Conservation (phyloP, 1,140 invertebrate species). For the Colletes gigas region DNA sequence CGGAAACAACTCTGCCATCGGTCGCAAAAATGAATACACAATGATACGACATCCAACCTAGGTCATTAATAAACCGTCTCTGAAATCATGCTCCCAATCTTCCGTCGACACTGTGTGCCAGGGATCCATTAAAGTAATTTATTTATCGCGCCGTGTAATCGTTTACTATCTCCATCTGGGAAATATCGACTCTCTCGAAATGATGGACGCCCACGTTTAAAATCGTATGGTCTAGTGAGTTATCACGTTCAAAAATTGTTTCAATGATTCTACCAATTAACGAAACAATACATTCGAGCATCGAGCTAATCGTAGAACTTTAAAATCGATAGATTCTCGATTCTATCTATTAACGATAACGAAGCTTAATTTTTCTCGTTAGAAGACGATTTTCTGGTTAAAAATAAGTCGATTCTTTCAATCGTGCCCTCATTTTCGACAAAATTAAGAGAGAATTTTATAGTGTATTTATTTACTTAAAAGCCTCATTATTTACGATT, state of each 20-base stretch:
- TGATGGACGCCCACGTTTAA: background rate
- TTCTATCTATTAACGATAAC: too few species aligned
- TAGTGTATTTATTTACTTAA: too few species aligned
- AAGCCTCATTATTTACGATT: too few species aligned
- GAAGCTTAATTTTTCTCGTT: too few species aligned
- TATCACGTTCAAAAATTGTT: slow-evolving; percentile 18
- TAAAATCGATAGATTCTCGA: too few species aligned
- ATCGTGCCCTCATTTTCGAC: too few species aligned
- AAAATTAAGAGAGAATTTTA: too few species aligned
- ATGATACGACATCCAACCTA: background rate
- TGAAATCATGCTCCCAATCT: slow-evolving; percentile 37
- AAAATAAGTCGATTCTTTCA: too few species aligned
- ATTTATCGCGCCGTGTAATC: slow-evolving; percentile 42
- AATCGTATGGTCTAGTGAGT: slow-evolving; percentile 10
- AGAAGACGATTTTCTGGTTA: too few species aligned
- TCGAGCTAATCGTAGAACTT: too few species aligned
- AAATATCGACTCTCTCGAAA: background rate
- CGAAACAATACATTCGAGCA: too few species aligned
- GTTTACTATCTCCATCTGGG: slow-evolving; percentile 27
- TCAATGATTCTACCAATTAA: background rate
- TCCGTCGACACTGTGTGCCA: slow-evolving; percentile 6
- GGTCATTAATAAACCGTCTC: slow-evolving; percentile 45
- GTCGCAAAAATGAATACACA: slow-evolving; percentile 42
- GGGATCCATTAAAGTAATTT: slow-evolving; percentile 39
- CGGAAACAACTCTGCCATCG: background rate